A percentile compares a stretch with the other conserved stretches of the same genome.
Evolutionary conservation across 2,888 invertebrate genomes (phyloP).

Genomic region (Lasius fuliginosus): DNA sequence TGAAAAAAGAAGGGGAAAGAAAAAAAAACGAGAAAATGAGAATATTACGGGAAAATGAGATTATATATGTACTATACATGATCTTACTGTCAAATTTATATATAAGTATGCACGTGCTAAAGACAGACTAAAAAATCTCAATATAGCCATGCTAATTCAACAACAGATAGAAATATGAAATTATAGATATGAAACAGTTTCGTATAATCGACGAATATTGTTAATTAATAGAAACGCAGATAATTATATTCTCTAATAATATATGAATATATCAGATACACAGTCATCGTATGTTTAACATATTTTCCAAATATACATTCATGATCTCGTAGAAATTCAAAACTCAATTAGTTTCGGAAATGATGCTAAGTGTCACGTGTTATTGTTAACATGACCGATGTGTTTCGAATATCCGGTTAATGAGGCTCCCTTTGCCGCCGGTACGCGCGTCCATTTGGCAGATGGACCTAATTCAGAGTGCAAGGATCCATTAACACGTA

Average conservation of each 20-base stretch:
- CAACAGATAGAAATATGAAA: background rate
- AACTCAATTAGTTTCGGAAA: slow-evolving; percentile 59
- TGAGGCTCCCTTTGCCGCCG: slow-evolving; percentile 64
- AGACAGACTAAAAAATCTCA: background rate
- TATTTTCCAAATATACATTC: background rate
- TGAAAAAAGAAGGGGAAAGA: background rate
- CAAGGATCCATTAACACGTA: slow-evolving; percentile 76
- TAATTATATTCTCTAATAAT: slow-evolving; percentile 7
- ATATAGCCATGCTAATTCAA: background rate
- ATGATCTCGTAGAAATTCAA: slow-evolving; percentile 35
- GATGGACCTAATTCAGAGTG: slow-evolving; percentile 74
- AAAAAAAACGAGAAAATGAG: background rate
- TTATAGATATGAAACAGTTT: background rate
- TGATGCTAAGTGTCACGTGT: slow-evolving; percentile 43
- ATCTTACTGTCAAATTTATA: background rate
- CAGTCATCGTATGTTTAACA: background rate
- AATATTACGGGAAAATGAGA: background rate
- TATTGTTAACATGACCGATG: slow-evolving; percentile 58
- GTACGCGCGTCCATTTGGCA: slow-evolving; percentile 72
- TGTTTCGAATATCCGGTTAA: slow-evolving; percentile 64
- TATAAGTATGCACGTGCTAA: background rate
- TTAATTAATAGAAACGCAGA: background rate
- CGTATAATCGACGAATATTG: background rate
- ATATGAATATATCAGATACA: background rate
- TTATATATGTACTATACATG: background rate